Percentiles rank a stretch among this genome's conserved stretches.
Conservation (phyloP, 2,113 vertebrate species). For the Kryptolebias marmoratus region DNA sequence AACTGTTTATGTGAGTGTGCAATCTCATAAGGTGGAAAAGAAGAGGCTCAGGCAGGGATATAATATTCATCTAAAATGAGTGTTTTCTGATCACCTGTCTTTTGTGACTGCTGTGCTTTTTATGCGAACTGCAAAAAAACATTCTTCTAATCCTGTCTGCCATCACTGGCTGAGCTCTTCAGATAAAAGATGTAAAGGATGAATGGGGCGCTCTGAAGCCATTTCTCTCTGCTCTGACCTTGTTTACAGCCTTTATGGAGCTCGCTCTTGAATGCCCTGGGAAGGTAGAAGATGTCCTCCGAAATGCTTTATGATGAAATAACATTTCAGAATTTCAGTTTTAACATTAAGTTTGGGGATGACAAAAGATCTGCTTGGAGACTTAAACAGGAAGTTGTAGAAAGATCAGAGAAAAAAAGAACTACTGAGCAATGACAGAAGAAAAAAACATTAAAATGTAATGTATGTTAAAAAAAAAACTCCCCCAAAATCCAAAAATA, state of each 20-base stretch:
- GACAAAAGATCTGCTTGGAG: slow-evolving; percentile 17
- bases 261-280: slow-evolving; percentile 10
- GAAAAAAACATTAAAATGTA: too few relatives aligned
- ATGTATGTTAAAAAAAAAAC: too few relatives aligned
- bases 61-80: slow-evolving; percentile 19
- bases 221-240: slow-evolving; percentile 38
- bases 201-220: slow-evolving; percentile 5
- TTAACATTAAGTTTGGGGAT: slow-evolving; percentile 16
- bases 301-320: slow-evolving; percentile 30
- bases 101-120: not conserved
- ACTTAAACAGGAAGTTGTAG: slow-evolving; percentile 5
- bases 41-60: slow-evolving; percentile 23
- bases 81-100: slow-evolving; percentile 13
- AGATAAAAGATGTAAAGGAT: slow-evolving; percentile 15
- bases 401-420: not conserved
- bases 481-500: too few relatives aligned
- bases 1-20: slow-evolving; percentile 24
- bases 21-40: slow-evolving; percentile 21
- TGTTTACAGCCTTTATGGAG: slow-evolving; percentile 26
- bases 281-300: slow-evolving; percentile 17
- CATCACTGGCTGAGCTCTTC: slow-evolving; percentile 6
- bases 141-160: slow-evolving; percentile 16
- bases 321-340: slow-evolving; percentile 24
- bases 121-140: not conserved
- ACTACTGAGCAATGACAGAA: not conserved